These are phyloP conservation scores for Ectobius pallidus DNA, from an alignment of 2,888 invertebrate genomes.

Conservation along the genomic window DNA sequence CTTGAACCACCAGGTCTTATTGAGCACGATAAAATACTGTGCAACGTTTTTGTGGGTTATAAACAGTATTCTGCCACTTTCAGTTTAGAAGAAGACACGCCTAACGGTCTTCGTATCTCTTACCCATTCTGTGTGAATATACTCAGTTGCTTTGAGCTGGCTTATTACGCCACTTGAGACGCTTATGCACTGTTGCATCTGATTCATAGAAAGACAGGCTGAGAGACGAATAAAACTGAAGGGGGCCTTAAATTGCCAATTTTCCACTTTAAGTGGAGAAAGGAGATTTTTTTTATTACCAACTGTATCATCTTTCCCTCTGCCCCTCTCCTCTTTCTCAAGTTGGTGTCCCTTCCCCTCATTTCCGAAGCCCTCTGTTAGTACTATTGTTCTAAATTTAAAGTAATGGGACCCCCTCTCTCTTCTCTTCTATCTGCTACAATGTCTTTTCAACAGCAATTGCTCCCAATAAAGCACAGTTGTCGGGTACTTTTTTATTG, in stretches of 20 bases:
- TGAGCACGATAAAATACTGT: not conserved
- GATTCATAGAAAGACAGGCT: not conserved
- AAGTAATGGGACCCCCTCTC: conserved; percentile 25
- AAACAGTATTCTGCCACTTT: not conserved
- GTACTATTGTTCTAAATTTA: conserved; percentile 36
- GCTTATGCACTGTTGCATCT: not conserved
- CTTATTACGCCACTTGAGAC: not conserved
- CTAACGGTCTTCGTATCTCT: not conserved
- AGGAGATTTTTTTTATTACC: conserved; percentile 37
- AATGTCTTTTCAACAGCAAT: conserved; percentile 41
- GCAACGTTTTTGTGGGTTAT: not conserved
- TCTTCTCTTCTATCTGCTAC: conserved; percentile 21
- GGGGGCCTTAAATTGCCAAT: conserved; percentile 40
- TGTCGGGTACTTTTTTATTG: conserved; percentile 21
- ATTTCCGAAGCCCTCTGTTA: conserved; percentile 16
- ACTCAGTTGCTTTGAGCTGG: not conserved
- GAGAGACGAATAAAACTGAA: conserved; percentile 31
- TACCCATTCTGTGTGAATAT: not conserved
- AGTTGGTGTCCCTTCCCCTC: conserved; percentile 15
- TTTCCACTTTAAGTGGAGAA: conserved; percentile 42
- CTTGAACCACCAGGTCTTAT: not conserved
- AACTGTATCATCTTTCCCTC: conserved; percentile 30
- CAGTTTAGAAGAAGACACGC: not conserved
- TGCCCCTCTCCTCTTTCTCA: conserved; percentile 1
- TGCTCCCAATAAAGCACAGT: conserved; percentile 41